Evolutionary conservation across 1,140 invertebrate species (phyloP).

Genomic region (Atta texana): DNA sequence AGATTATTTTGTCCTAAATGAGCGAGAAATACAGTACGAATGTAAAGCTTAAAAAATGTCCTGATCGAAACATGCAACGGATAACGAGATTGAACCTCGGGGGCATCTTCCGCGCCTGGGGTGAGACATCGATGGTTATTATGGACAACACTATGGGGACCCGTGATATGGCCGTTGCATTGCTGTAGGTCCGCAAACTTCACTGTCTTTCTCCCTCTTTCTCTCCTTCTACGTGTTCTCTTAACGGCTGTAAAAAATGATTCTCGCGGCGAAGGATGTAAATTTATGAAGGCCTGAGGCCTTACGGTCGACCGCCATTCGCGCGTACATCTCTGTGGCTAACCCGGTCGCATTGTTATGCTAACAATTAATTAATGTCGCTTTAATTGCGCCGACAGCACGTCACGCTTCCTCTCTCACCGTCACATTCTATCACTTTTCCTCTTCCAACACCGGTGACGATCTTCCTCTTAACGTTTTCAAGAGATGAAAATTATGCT

Average conservation of each 20-base stretch:
- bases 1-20: slow-evolving; percentile 6
- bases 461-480: slow-evolving; percentile 1
- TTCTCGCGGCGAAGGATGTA: slow-evolving; percentile 85
- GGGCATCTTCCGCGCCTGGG: slow-evolving; percentile 66
- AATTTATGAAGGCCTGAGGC: slow-evolving; percentile 84
- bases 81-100: slow-evolving; percentile 74
- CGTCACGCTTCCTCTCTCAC: slow-evolving; percentile 37
- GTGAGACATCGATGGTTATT: slow-evolving; percentile 84
- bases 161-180: slow-evolving; percentile 79
- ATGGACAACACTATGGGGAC: slow-evolving; percentile 84
- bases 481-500: slow-evolving; percentile 58
- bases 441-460: not conserved
- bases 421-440: not conserved
- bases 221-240: slow-evolving; percentile 65
- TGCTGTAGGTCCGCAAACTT: slow-evolving; percentile 83
- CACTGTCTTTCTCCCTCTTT: slow-evolving; percentile 57
- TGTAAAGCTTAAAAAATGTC: slow-evolving; percentile 54
- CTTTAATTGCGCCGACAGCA: slow-evolving; percentile 78
- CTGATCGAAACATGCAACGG: slow-evolving; percentile 55
- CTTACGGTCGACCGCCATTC: slow-evolving; percentile 65
- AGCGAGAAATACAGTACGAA: slow-evolving; percentile 3
- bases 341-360: slow-evolving; percentile 79
- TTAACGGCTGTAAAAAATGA: slow-evolving; percentile 84
- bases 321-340: slow-evolving; percentile 59
- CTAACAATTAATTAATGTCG: slow-evolving; percentile 85